These are phyloP conservation scores for Apis laboriosa DNA, from an alignment of 1,140 invertebrate genomes.

Conservation along the genomic window DNA sequence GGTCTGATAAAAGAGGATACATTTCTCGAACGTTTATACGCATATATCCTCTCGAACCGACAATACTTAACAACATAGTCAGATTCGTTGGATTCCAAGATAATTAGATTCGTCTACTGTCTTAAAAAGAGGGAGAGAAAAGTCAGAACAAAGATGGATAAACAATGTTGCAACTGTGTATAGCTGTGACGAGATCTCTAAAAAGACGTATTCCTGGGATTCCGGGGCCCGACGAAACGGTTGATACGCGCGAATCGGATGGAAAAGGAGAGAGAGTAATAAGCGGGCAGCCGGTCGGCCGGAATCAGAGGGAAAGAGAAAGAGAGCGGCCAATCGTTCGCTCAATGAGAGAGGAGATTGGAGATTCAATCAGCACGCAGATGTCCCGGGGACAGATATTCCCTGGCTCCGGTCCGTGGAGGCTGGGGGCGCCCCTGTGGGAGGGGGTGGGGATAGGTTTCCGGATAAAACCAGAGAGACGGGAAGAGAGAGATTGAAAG, in stretches of 20 bases:
- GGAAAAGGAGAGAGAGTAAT: not conserved
- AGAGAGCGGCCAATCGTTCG: constrained; percentile 76
- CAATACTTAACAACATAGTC: no score
- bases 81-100: no score
- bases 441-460: constrained; percentile 53
- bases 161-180: no score
- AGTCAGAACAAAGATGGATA: no score
- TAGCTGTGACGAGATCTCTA: no score
- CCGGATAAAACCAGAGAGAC: constrained; percentile 57
- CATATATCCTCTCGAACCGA: no score
- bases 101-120: no score
- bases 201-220: no score
- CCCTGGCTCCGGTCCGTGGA: constrained; percentile 75
- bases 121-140: no score
- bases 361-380: constrained; percentile 82
- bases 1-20: not conserved
- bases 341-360: constrained; percentile 79
- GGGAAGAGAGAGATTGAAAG: constrained; percentile 44
- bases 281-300: not conserved
- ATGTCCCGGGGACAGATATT: constrained; percentile 81
- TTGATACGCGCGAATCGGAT: constrained; percentile 33
- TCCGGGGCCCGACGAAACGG: constrained; percentile 3
- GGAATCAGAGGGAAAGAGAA: constrained; percentile 39
- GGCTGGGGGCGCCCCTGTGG: constrained; percentile 61
- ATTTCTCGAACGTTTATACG: no score